phyloP scores from a whole-genome alignment of 1,140 invertebrate species.

The Drosophila athabasca region DNA sequence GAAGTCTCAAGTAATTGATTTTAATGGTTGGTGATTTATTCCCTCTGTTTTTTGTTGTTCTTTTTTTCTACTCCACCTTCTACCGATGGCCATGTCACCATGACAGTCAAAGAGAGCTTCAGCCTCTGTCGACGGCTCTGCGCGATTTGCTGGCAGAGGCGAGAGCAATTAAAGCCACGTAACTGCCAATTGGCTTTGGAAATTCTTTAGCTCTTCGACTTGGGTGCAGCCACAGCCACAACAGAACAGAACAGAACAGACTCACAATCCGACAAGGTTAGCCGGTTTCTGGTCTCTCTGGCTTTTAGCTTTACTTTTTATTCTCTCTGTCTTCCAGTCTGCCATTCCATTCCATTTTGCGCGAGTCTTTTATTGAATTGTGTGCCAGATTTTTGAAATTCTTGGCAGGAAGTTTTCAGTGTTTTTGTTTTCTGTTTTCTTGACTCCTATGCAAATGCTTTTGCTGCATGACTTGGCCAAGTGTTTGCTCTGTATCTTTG shows the following conservation, averaged over 20 bases:
- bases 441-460: conserved; percentile 62
- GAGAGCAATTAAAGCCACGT: conserved; percentile 68
- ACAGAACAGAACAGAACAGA: neutral
- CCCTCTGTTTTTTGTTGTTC: neutral
- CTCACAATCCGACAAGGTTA: conserved; percentile 69
- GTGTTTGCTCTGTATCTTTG: conserved; percentile 21
- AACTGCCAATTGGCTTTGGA: conserved; percentile 66
- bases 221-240: conserved; percentile 60
- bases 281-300: conserved; percentile 60
- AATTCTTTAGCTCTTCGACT: conserved; percentile 68
- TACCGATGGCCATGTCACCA: conserved; percentile 44
- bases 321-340: conserved; percentile 25
- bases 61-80: conserved; percentile 31
- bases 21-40: conserved; percentile 59
- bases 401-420: conserved; percentile 63
- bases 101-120: conserved; percentile 38
- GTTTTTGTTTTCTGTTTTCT: conserved; percentile 14
- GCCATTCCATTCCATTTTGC: conserved; percentile 18
- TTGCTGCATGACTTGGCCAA: conserved; percentile 68
- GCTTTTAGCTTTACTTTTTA: conserved; percentile 13
- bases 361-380: conserved; percentile 60
- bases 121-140: too few relatives aligned
- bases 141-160: conserved; percentile 13
- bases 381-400: conserved; percentile 79
- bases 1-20: conserved; percentile 65